Percentiles rank a stretch among this genome's conserved stretches.
These are phyloP conservation scores for Umimayanthus chanpuru DNA, from an alignment of 92 coral and sea anemone species.

Conservation along the genomic window DNA sequence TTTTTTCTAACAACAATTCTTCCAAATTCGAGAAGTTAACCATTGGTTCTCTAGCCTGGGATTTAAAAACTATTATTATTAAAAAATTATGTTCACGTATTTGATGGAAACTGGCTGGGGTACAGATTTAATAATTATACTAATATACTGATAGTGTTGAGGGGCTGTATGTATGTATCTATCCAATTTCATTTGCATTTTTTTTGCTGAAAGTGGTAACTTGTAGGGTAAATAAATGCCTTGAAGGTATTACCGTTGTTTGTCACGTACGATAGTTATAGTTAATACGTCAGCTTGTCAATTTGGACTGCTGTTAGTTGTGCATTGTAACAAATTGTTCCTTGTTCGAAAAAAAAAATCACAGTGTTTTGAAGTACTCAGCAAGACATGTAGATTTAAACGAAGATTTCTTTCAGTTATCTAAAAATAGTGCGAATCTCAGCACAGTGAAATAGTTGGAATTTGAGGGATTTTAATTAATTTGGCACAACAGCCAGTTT, in stretches of 20 bases:
- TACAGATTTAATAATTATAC: no score
- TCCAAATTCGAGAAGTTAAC: no score
- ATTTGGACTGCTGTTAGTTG: not conserved
- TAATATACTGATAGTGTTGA: no score
- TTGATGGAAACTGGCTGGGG: no score
- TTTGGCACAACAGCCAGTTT: not conserved
- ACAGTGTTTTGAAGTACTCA: not conserved
- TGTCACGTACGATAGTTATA: not conserved
- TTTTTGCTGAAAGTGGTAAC: no score
- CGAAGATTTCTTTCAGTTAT: not conserved
- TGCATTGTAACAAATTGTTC: not conserved
- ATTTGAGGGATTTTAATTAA: not conserved
- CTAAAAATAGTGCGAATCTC: not conserved
- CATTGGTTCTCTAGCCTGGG: no score
- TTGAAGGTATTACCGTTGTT: not conserved
- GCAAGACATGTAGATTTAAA: not conserved
- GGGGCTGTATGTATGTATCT: no score
- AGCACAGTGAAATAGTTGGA: not conserved
- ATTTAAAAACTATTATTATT: no score
- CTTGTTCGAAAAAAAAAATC: not conserved
- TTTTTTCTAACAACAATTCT: no score
- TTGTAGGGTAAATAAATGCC: constrained; percentile 3
- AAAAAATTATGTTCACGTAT: no score
- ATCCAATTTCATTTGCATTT: no score
- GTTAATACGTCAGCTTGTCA: not conserved